phyloP scores from a whole-genome alignment of 1,140 invertebrate species.

The Subanguina moxae region DNA sequence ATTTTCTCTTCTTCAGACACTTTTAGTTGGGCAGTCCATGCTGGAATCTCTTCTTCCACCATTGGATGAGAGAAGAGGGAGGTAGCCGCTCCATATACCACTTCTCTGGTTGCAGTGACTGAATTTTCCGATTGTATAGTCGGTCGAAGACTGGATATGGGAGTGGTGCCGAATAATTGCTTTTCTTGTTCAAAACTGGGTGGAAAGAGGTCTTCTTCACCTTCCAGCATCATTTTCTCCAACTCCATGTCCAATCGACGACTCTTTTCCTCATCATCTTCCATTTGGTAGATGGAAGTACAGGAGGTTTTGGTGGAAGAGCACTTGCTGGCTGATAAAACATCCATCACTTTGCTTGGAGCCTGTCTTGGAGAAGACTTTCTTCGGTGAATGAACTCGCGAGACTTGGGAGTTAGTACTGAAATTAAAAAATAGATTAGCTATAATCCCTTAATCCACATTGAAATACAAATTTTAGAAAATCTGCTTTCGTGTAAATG shows the following conservation, averaged over 20 bases:
- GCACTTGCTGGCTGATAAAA: too few species aligned
- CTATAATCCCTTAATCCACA: too few species aligned
- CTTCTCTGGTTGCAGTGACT: background rate
- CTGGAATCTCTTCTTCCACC: background rate
- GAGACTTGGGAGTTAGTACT: constrained; percentile 11
- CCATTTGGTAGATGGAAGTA: background rate
- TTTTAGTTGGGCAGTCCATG: background rate
- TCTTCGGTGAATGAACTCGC: constrained; percentile 2
- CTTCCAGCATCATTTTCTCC: constrained; percentile 31
- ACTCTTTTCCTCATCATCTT: constrained; percentile 17
- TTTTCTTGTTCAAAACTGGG: background rate
- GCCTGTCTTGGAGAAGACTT: background rate
- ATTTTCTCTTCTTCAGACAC: constrained; percentile 7
- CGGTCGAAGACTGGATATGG: background rate
- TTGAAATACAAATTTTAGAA: too few species aligned
- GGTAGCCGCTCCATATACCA: constrained; percentile 21
- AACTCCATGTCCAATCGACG: constrained; percentile 29
- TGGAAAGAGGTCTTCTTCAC: constrained; percentile 8
- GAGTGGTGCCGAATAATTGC: background rate
- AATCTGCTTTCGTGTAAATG: too few species aligned
- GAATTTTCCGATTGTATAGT: background rate
- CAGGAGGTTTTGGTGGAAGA: too few species aligned
- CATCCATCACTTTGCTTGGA: too few species aligned
- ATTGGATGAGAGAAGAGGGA: constrained; percentile 13
- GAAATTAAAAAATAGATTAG: background rate